phyloP scores from a whole-genome alignment of 2,888 invertebrate species.

The Maniola hyperantus region DNA sequence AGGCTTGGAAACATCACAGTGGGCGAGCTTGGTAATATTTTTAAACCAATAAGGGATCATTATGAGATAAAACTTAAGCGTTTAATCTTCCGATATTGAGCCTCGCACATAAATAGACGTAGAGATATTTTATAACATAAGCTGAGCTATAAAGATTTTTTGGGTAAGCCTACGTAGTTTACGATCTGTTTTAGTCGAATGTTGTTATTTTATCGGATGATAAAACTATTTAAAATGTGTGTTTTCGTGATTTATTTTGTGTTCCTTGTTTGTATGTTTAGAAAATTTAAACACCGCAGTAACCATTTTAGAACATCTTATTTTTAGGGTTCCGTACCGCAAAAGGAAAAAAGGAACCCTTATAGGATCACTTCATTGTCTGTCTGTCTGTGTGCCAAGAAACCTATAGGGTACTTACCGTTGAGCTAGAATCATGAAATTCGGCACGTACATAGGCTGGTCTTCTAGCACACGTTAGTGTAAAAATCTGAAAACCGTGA shows the following conservation, averaged over 20 bases:
- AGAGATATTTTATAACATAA: conserved; percentile 28
- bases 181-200: conserved; percentile 24
- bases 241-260: conserved; percentile 15
- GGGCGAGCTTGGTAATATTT: conserved; percentile 16
- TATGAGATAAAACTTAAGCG: conserved; percentile 16
- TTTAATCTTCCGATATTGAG: conserved; percentile 27
- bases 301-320: too few relatives aligned
- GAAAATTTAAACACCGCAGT: neutral
- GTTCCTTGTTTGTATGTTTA: neutral
- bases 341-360: too few relatives aligned
- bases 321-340: too few relatives aligned
- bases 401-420: too few relatives aligned
- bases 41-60: conserved; percentile 15
- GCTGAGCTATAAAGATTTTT: conserved; percentile 30
- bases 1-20: neutral
- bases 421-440: too few relatives aligned
- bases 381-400: too few relatives aligned
- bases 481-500: too few relatives aligned
- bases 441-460: too few relatives aligned
- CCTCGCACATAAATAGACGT: conserved; percentile 20
- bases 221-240: conserved; percentile 8
- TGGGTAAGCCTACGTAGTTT: conserved; percentile 25
- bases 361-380: too few relatives aligned
- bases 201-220: conserved; percentile 17
- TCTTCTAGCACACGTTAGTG: too few relatives aligned